Percentiles rank a stretch among this genome's conserved stretches.
phyloP scores from a whole-genome alignment of 2,888 invertebrate genomes.

The Brachylomia viminalis region DNA sequence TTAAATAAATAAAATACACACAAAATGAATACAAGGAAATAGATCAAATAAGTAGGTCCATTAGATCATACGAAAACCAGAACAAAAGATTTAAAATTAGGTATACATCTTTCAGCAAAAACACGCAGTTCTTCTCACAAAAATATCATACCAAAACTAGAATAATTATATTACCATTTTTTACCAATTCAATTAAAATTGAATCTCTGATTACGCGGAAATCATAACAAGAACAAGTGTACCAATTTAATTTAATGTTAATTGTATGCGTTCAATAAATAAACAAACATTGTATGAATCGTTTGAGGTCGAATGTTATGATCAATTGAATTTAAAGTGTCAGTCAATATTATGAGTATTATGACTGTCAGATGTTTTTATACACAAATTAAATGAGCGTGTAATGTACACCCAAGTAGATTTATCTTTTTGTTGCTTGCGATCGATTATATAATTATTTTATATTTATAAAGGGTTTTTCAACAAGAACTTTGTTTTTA shows the following conservation, averaged over 20 bases:
- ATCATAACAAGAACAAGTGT: conserved; percentile 28
- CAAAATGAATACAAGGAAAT: neutral
- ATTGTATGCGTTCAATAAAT: conserved; percentile 36
- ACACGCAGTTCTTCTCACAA: neutral
- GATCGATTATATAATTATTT: neutral
- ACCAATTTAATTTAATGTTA: conserved; percentile 36
- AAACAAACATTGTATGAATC: conserved; percentile 16
- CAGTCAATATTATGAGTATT: conserved; percentile 42
- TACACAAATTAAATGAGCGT: neutral
- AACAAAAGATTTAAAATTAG: conserved; percentile 10
- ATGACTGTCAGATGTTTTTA: conserved; percentile 10
- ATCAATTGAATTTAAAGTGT: conserved; percentile 35
- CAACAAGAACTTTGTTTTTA: too few relatives aligned
- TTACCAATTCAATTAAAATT: conserved; percentile 24
- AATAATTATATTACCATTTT: conserved; percentile 31
- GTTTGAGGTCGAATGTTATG: conserved; percentile 42
- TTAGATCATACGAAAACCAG: neutral
- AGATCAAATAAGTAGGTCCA: neutral
- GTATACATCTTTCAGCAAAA: conserved; percentile 3
- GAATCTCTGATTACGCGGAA: conserved; percentile 45
- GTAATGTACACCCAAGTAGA: conserved; percentile 5
- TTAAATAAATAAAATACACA: neutral
- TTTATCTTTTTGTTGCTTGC: neutral
- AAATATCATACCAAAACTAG: conserved; percentile 16
- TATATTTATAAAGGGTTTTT: too few relatives aligned